A percentile compares a stretch with the other conserved stretches of the same genome.
These are phyloP conservation scores for Melospiza georgiana DNA, from an alignment of 2,113 vertebrate species.

Conservation along the genomic window DNA sequence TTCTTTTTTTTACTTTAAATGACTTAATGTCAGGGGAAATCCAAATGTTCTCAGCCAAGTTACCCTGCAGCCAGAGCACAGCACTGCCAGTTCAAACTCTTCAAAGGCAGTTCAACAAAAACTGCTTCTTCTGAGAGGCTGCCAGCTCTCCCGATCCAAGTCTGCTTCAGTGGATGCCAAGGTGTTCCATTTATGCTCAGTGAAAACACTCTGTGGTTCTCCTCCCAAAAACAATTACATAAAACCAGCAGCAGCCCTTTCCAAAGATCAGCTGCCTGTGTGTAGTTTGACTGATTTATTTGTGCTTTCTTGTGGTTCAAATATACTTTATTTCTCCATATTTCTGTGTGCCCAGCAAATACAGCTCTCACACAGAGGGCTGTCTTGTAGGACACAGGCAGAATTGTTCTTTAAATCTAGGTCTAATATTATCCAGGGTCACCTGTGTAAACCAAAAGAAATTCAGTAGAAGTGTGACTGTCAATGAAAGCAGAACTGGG, in stretches of 20 bases:
- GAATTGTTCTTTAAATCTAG: neutral
- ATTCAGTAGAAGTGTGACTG: neutral
- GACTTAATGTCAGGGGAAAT: conserved; percentile 52
- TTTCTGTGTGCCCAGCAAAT: neutral
- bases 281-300: neutral
- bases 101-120: conserved; percentile 63
- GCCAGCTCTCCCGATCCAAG: neutral
- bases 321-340: neutral
- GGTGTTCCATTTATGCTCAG: conserved; percentile 48
- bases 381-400: neutral
- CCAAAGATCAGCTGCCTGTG: conserved; percentile 2
- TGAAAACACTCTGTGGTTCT: conserved; percentile 15
- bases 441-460: neutral
- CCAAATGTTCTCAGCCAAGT: conserved; percentile 50
- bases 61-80: conserved; percentile 44
- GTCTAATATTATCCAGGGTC: neutral
- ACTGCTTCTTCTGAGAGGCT: conserved; percentile 44
- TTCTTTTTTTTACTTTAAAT: neutral
- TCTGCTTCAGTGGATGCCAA: conserved; percentile 53
- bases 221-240: conserved; percentile 20
- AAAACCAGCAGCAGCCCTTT: neutral
- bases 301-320: neutral
- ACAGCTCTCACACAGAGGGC: neutral
- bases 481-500: neutral
- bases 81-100: conserved; percentile 54